These are phyloP conservation scores for Dimorphilus gyrociliatus DNA, from an alignment of 2,888 invertebrate genomes.

Conservation along the genomic window DNA sequence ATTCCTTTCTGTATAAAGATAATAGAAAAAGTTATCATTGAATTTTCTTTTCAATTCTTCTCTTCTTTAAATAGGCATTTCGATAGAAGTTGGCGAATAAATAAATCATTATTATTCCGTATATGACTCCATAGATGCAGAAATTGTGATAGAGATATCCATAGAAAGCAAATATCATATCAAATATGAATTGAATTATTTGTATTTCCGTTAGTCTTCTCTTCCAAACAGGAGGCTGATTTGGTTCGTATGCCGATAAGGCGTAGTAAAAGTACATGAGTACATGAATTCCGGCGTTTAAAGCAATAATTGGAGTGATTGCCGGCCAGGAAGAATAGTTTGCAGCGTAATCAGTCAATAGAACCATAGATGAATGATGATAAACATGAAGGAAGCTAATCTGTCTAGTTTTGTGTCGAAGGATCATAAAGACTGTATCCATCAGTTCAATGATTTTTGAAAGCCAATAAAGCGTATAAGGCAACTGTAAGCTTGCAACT, in stretches of 20 bases:
- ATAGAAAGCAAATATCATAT: slow-evolving; percentile 17
- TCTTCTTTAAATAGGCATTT: slow-evolving; percentile 17
- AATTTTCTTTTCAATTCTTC: slow-evolving; percentile 6
- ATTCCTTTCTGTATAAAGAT: no score
- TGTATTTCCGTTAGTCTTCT: slow-evolving; percentile 28
- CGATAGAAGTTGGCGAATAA: slow-evolving; percentile 31
- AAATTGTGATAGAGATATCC: slow-evolving; percentile 28
- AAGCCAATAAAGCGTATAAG: slow-evolving; percentile 23
- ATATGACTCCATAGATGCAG: slow-evolving; percentile 31
- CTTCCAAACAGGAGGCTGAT: slow-evolving; percentile 25
- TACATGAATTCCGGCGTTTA: slow-evolving; percentile 31
- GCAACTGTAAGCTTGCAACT: slow-evolving; percentile 11
- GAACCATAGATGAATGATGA: slow-evolving; percentile 31
- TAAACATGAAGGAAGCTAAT: slow-evolving; percentile 32
- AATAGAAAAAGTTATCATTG: no score
- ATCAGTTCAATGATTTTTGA: slow-evolving; percentile 28
- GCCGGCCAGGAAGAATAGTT: slow-evolving; percentile 24
- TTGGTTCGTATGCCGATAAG: slow-evolving; percentile 17
- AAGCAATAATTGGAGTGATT: slow-evolving; percentile 19
- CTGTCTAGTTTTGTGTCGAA: slow-evolving; percentile 26
- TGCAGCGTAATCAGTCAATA: slow-evolving; percentile 24
- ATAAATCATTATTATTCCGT: slow-evolving; percentile 23
- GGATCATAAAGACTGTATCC: slow-evolving; percentile 35
- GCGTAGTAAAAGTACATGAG: slow-evolving; percentile 30
- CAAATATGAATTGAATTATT: slow-evolving; percentile 26